phyloP scores from a whole-genome alignment of 2,797 vertebrate genomes.

The Muraenolepis orangiensis region DNA sequence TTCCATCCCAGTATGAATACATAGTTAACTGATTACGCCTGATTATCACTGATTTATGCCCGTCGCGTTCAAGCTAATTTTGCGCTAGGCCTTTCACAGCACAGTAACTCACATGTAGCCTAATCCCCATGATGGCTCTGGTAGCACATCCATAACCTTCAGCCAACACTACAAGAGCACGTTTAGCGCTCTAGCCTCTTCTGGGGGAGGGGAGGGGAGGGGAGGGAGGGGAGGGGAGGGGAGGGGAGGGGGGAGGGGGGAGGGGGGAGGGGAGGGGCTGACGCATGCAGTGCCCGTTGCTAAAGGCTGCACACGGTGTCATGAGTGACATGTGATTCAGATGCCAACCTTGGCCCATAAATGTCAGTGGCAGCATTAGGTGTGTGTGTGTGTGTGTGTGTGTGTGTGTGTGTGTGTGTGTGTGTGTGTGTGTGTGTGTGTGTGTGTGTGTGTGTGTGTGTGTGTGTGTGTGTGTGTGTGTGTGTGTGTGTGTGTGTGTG shows the following conservation, averaged over 20 bases:
- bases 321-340: slow-evolving; percentile 30
- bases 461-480: too few relatives aligned
- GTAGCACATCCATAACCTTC: slow-evolving; percentile 2
- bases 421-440: not conserved
- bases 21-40: too few relatives aligned
- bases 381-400: not conserved
- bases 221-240: not conserved
- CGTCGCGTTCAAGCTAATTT: not conserved
- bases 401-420: not conserved
- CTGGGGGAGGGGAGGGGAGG: not conserved
- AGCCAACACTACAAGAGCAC: not conserved
- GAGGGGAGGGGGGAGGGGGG: not conserved
- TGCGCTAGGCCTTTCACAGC: not conserved
- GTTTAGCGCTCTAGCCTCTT: slow-evolving; percentile 4
- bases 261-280: slow-evolving; percentile 4
- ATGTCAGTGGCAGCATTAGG: slow-evolving; percentile 21
- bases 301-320: slow-evolving; percentile 10
- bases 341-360: slow-evolving; percentile 10
- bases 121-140: not conserved
- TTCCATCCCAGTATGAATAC: not conserved
- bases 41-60: not conserved
- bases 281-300: not conserved
- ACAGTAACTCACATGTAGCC: not conserved
- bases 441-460: too few relatives aligned
- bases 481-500: too few relatives aligned